phyloP scores from a whole-genome alignment of 2,888 invertebrate genomes.

The Athalia circularis region DNA sequence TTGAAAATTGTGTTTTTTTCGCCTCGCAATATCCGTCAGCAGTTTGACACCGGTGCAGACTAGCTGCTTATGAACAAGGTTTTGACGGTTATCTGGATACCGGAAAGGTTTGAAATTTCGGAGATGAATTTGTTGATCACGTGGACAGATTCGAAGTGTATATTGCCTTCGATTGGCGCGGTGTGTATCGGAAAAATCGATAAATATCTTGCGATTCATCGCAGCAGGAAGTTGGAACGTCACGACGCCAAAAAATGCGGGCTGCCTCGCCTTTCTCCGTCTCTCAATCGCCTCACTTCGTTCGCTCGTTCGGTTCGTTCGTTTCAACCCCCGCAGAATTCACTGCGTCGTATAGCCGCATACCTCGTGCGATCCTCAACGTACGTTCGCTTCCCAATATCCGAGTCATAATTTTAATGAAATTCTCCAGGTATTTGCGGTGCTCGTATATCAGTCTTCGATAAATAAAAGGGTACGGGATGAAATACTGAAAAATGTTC shows the following conservation, averaged over 20 bases:
- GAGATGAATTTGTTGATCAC: no score
- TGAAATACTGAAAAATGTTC: background rate
- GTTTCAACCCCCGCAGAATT: conserved; percentile 17
- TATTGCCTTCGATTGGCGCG: background rate
- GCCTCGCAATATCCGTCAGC: no score
- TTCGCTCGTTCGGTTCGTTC: conserved; percentile 18
- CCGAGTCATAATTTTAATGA: conserved; percentile 72
- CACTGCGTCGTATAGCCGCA: conserved; percentile 47
- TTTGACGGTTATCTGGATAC: no score
- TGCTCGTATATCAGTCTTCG: conserved; percentile 62
- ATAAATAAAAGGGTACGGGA: conserved; percentile 60
- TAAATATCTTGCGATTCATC: conserved; percentile 35
- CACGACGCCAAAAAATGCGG: conserved; percentile 45
- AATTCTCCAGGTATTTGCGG: conserved; percentile 62
- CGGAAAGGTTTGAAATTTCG: no score
- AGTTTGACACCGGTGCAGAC: background rate
- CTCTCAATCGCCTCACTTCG: conserved; percentile 10
- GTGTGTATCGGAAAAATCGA: background rate
- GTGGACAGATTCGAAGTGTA: background rate
- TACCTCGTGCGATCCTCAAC: conserved; percentile 64
- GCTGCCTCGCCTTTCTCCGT: conserved; percentile 2
- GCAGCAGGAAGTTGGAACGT: conserved; percentile 20
- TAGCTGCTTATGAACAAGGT: background rate
- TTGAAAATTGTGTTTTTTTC: background rate
- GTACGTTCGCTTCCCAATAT: conserved; percentile 67